phyloP scores from a whole-genome alignment of 2,113 vertebrate genomes.

The Platycercus adscitus region DNA sequence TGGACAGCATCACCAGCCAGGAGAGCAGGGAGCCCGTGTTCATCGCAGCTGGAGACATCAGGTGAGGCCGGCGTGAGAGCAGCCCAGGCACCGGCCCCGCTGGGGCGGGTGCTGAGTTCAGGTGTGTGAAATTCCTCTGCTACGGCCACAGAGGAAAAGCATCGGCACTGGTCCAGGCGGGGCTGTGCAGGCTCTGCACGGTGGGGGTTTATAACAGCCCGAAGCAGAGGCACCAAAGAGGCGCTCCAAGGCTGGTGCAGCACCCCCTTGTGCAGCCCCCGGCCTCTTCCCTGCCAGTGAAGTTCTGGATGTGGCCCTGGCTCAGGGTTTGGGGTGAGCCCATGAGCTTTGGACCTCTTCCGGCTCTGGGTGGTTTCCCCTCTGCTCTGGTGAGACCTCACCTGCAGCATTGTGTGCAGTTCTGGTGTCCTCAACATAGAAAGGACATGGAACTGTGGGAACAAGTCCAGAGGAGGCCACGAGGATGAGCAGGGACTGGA shows the following conservation, averaged over 20 bases:
- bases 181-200: background rate
- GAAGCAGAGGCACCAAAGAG: fast-evolving
- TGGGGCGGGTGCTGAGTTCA: fast-evolving
- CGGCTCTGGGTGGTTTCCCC: background rate
- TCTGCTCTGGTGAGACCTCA: too few species aligned
- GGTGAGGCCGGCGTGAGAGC: conserved; percentile 62
- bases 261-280: background rate
- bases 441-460: too few species aligned
- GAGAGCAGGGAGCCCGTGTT: conserved; percentile 95
- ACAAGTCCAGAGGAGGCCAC: too few species aligned
- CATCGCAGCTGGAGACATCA: conserved; percentile 94
- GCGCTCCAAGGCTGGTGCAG: background rate
- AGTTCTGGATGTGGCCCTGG: background rate
- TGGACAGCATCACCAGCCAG: conserved; percentile 97
- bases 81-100: background rate
- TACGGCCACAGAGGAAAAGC: background rate
- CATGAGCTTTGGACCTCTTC: background rate
- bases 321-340: background rate
- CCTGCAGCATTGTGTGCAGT: too few species aligned
- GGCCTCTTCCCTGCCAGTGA: too few species aligned
- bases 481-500: too few species aligned
- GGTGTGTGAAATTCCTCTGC: background rate
- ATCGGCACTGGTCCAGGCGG: background rate
- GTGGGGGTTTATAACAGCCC: background rate
- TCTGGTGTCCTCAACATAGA: too few species aligned